Base-by-base conservation (phyloP, 2,113 vertebrate species). In the Ophiodon elongatus region DNA sequence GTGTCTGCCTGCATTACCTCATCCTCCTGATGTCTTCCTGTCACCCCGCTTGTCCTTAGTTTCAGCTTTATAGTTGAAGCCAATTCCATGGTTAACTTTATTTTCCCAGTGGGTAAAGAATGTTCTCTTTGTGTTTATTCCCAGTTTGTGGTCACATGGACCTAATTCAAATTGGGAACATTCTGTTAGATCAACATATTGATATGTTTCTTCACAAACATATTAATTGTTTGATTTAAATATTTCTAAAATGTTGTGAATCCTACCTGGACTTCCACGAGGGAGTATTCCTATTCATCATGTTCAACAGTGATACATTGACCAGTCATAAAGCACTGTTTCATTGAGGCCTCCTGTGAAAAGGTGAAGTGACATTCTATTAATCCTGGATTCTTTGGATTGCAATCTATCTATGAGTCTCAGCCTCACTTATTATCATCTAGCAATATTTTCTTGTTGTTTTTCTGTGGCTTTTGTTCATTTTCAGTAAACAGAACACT, bases 1-100 rank as follows among this genome's bases (percentile, higher is more conserved):
- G 27, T 31, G 71, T 80, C 66, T 77, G 54, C 19, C 7, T 7
- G 17, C 84, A 74, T 86, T 66, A 86, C 74, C n/a, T 90, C 81
- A 88, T n/a, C 41, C 59, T 37, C 33, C 67, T 73, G 78, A 62
- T 45, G 76, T 84, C 74, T 69, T 73, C 47, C 54, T 5, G 52
- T 80, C 60, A 39, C 4, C 64, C 66, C 57, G 70, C 57, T 78
- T 54, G 37, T 79, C 84, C 73, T 73, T 39, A 33, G 64, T 75
- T 75, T 75, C 21, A 56, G 6, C 37, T 80, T 84, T 59, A 83
- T 37, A 65, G 63, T 29, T 54, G 33, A 56, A 64, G 39, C 8
- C 35, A 39, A 68, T 79, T 79, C 68, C 1, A 62, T 50, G 65
- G 69, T 81, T 19, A 31, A 15, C 17, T 73, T 73, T 33, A 60